phyloP scores from a whole-genome alignment of 1,140 invertebrate genomes.

The Phymorhynchus buccinoides region DNA sequence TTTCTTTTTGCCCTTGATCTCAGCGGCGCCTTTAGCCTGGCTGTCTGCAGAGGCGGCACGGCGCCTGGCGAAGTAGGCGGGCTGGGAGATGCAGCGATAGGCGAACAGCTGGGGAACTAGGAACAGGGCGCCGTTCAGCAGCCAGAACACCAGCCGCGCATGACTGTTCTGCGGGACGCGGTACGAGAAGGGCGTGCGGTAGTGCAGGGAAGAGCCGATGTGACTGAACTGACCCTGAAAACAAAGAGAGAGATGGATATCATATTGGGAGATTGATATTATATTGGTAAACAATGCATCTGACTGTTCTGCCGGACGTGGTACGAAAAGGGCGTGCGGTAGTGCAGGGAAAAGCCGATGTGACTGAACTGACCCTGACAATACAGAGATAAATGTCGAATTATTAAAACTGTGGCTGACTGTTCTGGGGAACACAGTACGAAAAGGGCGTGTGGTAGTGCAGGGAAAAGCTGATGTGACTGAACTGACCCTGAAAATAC shows the following conservation, averaged over 20 bases:
- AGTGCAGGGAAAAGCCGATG: slow-evolving; percentile 63
- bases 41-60: background rate
- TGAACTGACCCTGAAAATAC: slow-evolving; percentile 60
- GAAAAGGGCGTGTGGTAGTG: slow-evolving; percentile 60
- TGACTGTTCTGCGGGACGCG: slow-evolving; percentile 53
- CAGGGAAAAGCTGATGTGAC: slow-evolving; percentile 61
- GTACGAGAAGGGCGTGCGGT: slow-evolving; percentile 56
- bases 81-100: slow-evolving; percentile 25
- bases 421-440: slow-evolving; percentile 54
- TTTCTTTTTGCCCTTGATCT: slow-evolving; percentile 10
- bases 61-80: slow-evolving; percentile 5
- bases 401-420: slow-evolving; percentile 41
- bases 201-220: slow-evolving; percentile 63
- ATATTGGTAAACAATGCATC: no score
- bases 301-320: slow-evolving; percentile 52
- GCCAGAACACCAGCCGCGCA: slow-evolving; percentile 57
- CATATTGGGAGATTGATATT: no score
- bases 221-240: slow-evolving; percentile 62
- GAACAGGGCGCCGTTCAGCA: slow-evolving; percentile 57
- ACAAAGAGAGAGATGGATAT: slow-evolving; percentile 25
- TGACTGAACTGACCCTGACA: slow-evolving; percentile 62
- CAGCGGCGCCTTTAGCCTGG: background rate
- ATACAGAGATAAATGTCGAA: slow-evolving; percentile 24
- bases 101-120: slow-evolving; percentile 62
- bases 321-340: slow-evolving; percentile 56